Conservation (phyloP, 2,888 invertebrate genomes). For the Agrochola macilenta region DNA sequence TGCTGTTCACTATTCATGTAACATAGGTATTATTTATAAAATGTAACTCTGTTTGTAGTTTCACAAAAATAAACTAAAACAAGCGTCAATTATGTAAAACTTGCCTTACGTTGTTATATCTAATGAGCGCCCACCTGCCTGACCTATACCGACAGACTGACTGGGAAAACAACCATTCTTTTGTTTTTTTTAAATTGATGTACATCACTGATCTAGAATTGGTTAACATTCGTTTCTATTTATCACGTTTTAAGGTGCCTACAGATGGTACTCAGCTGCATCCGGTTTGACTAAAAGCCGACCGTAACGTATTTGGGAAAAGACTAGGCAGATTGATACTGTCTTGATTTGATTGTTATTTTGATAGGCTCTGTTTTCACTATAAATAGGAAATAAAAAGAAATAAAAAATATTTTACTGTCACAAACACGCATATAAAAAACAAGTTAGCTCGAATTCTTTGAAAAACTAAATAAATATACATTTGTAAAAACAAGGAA, state of each 20-base stretch:
- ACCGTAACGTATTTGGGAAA: too few relatives aligned
- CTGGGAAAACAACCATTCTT: constrained; percentile 18
- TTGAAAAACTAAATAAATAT: too few relatives aligned
- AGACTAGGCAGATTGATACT: not conserved
- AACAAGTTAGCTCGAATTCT: too few relatives aligned
- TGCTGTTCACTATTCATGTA: too few relatives aligned
- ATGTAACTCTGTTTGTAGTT: not conserved
- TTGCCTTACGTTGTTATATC: not conserved
- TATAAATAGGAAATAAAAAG: not conserved
- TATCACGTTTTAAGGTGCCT: not conserved
- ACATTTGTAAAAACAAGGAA: too few relatives aligned
- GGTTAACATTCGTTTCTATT: not conserved
- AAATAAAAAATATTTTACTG: too few relatives aligned
- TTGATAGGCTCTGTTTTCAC: not conserved
- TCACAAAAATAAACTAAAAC: not conserved
- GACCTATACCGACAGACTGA: not conserved
- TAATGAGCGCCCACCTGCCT: not conserved
- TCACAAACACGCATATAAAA: too few relatives aligned
- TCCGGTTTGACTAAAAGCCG: too few relatives aligned
- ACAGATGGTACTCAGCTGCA: too few relatives aligned
- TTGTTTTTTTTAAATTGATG: not conserved
- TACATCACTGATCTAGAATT: not conserved
- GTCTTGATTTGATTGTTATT: not conserved
- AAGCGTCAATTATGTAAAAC: too few relatives aligned
- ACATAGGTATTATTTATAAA: too few relatives aligned